Evolutionary conservation across 1,140 invertebrate genomes (phyloP), one percentile per base, ranked within the genome.

Genomic region (Sycobia sp.): DNA sequence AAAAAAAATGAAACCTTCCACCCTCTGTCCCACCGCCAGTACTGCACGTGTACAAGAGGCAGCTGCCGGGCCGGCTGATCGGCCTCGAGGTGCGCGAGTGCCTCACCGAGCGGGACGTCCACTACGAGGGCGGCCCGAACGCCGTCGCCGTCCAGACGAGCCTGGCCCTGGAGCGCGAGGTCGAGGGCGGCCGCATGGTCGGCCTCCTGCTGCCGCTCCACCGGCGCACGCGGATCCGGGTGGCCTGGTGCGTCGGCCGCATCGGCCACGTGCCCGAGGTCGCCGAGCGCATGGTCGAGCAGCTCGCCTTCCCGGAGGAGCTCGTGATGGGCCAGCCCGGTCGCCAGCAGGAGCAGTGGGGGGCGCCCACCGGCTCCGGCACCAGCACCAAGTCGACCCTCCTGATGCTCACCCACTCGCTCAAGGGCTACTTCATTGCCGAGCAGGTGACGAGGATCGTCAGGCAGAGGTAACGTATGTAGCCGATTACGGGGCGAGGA

Each of bases 11-110:
- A n/a, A n/a, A n/a, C n/a, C n/a, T n/a, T n/a, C n/a, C n/a, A 34
- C 11, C n/a, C n/a, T n/a, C n/a, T n/a, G n/a, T n/a, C n/a, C n/a
- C n/a, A 34, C 23, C 23, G 36, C 13, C 18, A 36, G 55, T 47
- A 5, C 11, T 47, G n/a, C 23, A 4, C 3, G n/a, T 23, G 4
- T 47, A n/a, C 23, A 44, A 44, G 22, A 56, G 27, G n/a, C 54
- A 56, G 27, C 22, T 56, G 18, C 25, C 38, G 14, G n/a, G 43
- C 38, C 41, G 43, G 39, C 39, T 44, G 39, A 56, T 56, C 27
- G 18, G 27, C 8, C 39, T 56, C 4, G 54, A 56, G 18, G 54
- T 56, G 27, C 18, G 27, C 39, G 39, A 56, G 32, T 56, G 20
- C 39, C 9, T 56, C 39, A 55, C 51, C 22, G 10, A 29, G 9